Evolutionary conservation across 1,140 invertebrate genomes (phyloP), one percentile per base, ranked within the genome.

Genomic region (Meteorus sp.): DNA sequence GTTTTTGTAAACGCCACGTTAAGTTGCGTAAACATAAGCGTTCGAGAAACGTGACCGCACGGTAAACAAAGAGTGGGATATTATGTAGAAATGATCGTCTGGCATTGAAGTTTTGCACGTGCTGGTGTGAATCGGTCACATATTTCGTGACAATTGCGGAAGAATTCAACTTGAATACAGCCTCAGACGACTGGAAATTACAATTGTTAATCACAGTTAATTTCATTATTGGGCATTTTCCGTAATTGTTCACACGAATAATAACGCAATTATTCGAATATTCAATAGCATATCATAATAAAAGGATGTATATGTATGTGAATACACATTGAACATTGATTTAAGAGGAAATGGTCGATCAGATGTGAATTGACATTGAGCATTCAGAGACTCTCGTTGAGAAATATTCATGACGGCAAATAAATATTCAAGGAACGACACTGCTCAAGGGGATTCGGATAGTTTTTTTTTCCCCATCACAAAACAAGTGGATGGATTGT

Each of bases 31-130:
- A 71, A 70, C 63, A 67, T 33, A 39, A 61, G 56, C 39, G 58
- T 39, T 35, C 54, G 33, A 56, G 35, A 73, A 67, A 78, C 78
- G 78, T 78, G 78, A 78, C 78, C 67, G 63, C 62, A 56, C 56
- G 65, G 64, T 71, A 74, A 78, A 77, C 74, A 73, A 53, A 60
- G 47, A 60, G 43, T 50, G 72, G 60, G 62, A 67, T 57, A 59
- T 33, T 9, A n/a, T 19, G 8, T 7, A 23, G 50, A 25, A 13
- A 37, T 64, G 44, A 39, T 15, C 37, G 57, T 60, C 60, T 62
- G 59, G 59, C 62, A 54, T 15, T 43, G 51, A 41, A 48, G 57
- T n/a, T 7, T 56, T 8, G 59, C 59, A 61, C 50, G 55, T 47
- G 56, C 56, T 27, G 41, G 54, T 54, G 22, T 31, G 39, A 59